Conservation (phyloP, 2,113 vertebrate species). For the Gavialis gangeticus region DNA sequence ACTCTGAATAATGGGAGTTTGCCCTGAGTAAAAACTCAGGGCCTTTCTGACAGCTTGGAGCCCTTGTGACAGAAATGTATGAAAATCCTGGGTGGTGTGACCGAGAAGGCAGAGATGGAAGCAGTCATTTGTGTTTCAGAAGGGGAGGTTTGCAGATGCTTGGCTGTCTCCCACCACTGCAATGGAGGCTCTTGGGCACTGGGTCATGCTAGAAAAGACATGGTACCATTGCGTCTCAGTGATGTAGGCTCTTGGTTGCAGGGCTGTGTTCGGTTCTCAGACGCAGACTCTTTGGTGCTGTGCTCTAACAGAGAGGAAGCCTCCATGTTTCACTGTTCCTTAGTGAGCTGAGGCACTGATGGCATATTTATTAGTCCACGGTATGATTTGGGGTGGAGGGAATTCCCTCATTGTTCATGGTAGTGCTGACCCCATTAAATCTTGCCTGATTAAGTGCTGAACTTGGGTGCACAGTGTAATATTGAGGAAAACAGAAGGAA, state of each 20-base stretch:
- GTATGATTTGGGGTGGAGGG: not conserved
- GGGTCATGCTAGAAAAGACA: not conserved
- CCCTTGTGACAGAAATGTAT: fast-evolving
- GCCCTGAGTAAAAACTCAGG: not conserved
- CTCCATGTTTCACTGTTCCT: fast-evolving
- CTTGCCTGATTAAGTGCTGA: not conserved
- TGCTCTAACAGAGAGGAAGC: not conserved
- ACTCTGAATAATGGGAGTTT: not conserved
- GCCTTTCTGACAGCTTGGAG: not conserved
- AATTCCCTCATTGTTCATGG: not conserved
- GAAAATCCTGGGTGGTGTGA: not conserved
- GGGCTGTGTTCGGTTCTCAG: fast-evolving
- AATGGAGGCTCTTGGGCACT: fast-evolving
- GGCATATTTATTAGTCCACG: not conserved
- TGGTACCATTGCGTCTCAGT: not conserved
- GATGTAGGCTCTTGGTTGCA: fast-evolving
- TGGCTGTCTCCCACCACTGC: fast-evolving
- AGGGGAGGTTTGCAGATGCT: not conserved
- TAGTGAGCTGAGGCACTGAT: not conserved
- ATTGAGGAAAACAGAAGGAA: not conserved
- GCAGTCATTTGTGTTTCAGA: not conserved
- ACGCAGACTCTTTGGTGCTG: not conserved
- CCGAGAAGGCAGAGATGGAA: not conserved
- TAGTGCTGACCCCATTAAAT: not conserved
- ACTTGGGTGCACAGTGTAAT: fast-evolving